Percentiles rank a stretch among this genome's conserved stretches.
Conservation (phyloP, 1,140 invertebrate genomes). For the Drosophila subpulchrella region DNA sequence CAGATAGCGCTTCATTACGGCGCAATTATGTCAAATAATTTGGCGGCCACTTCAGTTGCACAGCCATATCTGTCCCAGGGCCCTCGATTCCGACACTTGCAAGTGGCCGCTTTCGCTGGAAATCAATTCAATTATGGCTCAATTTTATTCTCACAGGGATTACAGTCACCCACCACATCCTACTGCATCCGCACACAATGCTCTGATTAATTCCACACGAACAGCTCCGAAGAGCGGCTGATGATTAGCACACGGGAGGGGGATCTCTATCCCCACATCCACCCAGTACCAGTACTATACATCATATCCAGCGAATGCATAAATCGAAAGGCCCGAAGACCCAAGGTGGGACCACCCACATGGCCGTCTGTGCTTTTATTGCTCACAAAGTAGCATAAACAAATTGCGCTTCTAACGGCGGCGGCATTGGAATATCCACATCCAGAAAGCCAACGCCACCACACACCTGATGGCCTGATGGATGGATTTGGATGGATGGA, state of each 20-base stretch:
- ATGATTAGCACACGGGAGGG: constrained; percentile 71
- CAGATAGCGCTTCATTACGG: constrained; percentile 68
- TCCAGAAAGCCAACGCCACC: constrained; percentile 71
- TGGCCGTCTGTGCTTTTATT: constrained; percentile 71
- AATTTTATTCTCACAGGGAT: constrained; percentile 65
- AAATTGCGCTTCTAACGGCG: constrained; percentile 69
- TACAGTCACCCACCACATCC: constrained; percentile 27
- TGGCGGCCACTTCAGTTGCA: constrained; percentile 53
- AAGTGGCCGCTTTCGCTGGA: constrained; percentile 65
- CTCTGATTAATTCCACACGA: constrained; percentile 75
- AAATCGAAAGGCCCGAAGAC: constrained; percentile 20
- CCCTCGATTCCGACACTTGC: constrained; percentile 36
- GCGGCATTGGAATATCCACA: constrained; percentile 24
- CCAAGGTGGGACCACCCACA: constrained; percentile 67
- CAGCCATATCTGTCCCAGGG: constrained; percentile 6
- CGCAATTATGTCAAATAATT: constrained; percentile 78
- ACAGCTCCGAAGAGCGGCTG: constrained; percentile 67
- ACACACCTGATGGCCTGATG: constrained; percentile 73
- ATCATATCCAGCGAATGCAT: constrained; percentile 49
- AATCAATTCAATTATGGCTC: constrained; percentile 70
- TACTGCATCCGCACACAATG: constrained; percentile 51
- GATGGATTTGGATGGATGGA: constrained; percentile 14
- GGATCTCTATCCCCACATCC: background rate
- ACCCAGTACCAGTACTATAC: constrained; percentile 9
- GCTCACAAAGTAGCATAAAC: constrained; percentile 79